These are phyloP conservation scores for Frankliniella intonsa DNA, from an alignment of 2,888 invertebrate species.

Conservation along the genomic window DNA sequence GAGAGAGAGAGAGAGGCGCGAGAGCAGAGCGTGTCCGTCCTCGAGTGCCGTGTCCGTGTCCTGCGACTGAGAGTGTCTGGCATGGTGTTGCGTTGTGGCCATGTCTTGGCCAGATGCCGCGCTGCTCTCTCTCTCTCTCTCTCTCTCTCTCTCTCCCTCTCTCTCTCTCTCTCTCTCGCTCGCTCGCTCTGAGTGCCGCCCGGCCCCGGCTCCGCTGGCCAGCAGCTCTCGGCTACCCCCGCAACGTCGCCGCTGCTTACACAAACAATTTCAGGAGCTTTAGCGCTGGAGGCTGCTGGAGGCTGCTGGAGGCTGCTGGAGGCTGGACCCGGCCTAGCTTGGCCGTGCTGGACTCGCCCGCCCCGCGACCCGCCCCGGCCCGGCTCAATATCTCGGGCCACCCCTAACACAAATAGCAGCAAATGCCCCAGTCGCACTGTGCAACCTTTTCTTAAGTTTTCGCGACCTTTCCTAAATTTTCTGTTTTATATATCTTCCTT, in stretches of 20 bases:
- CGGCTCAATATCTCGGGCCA: background rate
- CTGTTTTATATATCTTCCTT: too few species aligned
- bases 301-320: background rate
- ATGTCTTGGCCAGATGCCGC: constrained; percentile 18
- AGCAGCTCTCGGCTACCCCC: background rate
- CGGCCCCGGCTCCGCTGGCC: background rate
- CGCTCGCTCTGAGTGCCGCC: background rate
- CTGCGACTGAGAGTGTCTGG: background rate
- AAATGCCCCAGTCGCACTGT: background rate
- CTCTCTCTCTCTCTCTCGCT: background rate
- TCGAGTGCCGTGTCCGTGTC: background rate
- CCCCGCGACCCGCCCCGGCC: background rate
- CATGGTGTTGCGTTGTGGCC: background rate
- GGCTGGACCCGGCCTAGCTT: background rate
- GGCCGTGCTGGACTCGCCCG: background rate
- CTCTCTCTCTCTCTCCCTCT: background rate
- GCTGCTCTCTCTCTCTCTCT: background rate
- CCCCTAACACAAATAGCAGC: background rate
- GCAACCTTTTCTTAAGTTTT: background rate
- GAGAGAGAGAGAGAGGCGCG: background rate
- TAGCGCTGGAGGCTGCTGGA: background rate
- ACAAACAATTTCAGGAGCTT: constrained; percentile 20
- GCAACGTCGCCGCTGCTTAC: background rate
- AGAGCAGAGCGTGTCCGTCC: background rate
- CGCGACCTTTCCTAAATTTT: too few species aligned